phyloP scores from a whole-genome alignment of 2,888 invertebrate genomes.

The Lithophane socia region DNA sequence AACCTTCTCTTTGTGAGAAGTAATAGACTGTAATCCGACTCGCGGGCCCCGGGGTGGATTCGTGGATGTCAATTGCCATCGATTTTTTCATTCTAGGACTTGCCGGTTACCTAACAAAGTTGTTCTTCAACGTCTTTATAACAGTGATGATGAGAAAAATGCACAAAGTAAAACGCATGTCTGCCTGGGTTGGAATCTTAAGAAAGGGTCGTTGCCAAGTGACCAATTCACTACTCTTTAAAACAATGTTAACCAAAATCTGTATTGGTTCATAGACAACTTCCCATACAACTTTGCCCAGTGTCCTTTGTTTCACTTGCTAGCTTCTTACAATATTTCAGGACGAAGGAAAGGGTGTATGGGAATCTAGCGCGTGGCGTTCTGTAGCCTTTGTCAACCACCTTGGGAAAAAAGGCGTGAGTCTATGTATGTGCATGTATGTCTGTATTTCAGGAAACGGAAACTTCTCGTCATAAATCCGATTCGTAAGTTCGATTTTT shows the following conservation, averaged over 20 bases:
- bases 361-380: constrained; percentile 51
- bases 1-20: background rate
- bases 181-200: background rate
- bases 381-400: constrained; percentile 56
- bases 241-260: constrained; percentile 1
- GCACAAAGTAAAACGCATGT: background rate
- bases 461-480: background rate
- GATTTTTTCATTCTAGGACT: background rate
- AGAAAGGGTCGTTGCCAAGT: background rate
- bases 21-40: background rate
- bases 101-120: background rate
- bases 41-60: background rate
- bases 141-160: background rate
- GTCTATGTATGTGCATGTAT: constrained; percentile 44
- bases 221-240: background rate
- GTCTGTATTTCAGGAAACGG: constrained; percentile 40
- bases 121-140: background rate
- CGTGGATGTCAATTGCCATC: background rate
- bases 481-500: background rate
- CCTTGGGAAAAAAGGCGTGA: constrained; percentile 48
- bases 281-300: constrained; percentile 52
- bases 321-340: constrained; percentile 46
- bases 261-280: constrained; percentile 44
- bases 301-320: constrained; percentile 50
- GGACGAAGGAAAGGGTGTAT: constrained; percentile 52